Conservation (phyloP, 2,113 vertebrate species). For the Clarias magur region DNA sequence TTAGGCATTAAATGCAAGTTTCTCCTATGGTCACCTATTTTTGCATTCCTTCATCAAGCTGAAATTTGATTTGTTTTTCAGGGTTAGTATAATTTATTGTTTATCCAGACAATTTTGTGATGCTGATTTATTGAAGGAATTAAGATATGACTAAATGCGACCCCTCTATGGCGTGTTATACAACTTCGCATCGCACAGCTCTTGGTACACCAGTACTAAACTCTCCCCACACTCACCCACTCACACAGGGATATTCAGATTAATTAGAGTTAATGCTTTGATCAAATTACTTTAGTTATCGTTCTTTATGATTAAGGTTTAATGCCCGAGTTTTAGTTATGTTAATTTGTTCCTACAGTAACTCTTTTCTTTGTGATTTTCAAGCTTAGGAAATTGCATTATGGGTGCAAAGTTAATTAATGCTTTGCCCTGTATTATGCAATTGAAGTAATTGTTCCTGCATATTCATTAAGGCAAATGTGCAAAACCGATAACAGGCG, state of each 20-base stretch:
- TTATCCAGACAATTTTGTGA: slow-evolving; percentile 34
- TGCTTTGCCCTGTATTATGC: background rate
- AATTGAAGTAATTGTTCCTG: background rate
- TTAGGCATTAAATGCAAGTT: background rate
- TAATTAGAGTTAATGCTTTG: background rate
- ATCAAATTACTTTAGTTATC: background rate
- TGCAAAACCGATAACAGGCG: background rate
- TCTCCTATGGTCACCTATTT: background rate
- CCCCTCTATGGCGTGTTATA: background rate
- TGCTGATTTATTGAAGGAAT: slow-evolving; percentile 28
- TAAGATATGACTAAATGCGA: slow-evolving; percentile 38
- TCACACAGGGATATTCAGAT: background rate
- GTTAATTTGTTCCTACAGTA: background rate
- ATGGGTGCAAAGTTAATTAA: background rate
- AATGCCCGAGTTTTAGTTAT: background rate
- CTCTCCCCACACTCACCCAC: slow-evolving; percentile 5
- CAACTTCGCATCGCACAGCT: background rate
- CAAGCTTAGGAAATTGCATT: background rate
- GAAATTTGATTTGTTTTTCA: slow-evolving; percentile 23
- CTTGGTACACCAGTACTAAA: slow-evolving; percentile 1
- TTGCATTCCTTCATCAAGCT: background rate
- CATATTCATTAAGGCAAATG: background rate
- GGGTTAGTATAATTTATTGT: slow-evolving; percentile 35
- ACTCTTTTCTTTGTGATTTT: background rate
- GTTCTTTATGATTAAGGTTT: slow-evolving; percentile 8